These are phyloP conservation scores for Myodes glareolus DNA, from an alignment of 2,113 vertebrate genomes.

Conservation along the genomic window DNA sequence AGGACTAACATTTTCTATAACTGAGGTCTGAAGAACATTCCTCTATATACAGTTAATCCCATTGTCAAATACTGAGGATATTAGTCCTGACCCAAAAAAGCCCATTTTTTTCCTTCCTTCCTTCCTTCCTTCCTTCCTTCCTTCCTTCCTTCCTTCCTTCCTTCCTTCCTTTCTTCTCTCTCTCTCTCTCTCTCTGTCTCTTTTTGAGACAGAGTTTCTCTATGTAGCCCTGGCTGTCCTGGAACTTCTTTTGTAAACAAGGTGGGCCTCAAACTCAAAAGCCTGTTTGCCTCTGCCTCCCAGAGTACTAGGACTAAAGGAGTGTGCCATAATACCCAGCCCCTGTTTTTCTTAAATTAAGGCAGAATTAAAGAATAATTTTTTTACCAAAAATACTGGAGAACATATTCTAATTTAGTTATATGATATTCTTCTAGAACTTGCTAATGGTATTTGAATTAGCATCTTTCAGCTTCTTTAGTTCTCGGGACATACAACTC, in stretches of 20 bases:
- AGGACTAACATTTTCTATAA: not conserved
- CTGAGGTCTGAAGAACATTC: not conserved
- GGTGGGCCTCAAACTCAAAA: not conserved
- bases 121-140: not conserved
- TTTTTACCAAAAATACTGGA: conserved; percentile 36
- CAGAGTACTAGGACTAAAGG: not conserved
- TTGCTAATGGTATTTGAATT: not conserved
- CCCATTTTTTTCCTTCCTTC: not conserved
- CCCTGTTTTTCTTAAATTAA: conserved; percentile 33
- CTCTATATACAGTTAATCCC: not conserved
- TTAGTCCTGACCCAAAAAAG: conserved; percentile 24
- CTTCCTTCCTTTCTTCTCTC: not conserved
- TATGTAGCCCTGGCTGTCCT: not conserved
- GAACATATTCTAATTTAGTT: conserved; percentile 28
- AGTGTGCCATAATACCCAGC: too few species aligned
- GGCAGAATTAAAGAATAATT: conserved; percentile 31
- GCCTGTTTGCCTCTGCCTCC: not conserved
- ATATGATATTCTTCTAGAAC: not conserved
- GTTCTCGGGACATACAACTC: not conserved
- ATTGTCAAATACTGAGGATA: conserved; percentile 15
- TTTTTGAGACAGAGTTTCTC: not conserved
- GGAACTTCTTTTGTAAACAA: not conserved
- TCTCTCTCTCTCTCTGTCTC: not conserved
- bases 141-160: not conserved
- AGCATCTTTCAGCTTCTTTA: not conserved